Percentiles rank a stretch among this genome's conserved stretches.
These are phyloP conservation scores for Athalia circularis DNA, from an alignment of 2,888 invertebrate species.

Conservation along the genomic window DNA sequence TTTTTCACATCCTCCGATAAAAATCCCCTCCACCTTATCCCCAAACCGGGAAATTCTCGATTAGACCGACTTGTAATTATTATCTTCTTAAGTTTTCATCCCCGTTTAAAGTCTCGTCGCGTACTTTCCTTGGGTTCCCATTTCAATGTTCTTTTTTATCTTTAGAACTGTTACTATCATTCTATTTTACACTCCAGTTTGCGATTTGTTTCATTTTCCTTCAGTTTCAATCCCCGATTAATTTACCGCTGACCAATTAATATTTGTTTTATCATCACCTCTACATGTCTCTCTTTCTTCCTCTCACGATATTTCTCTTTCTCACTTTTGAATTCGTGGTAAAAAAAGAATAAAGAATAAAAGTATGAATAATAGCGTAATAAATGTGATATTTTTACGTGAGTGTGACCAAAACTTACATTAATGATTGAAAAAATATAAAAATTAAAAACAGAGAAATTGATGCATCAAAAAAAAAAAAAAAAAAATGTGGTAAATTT, in stretches of 20 bases:
- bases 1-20: conserved; percentile 8
- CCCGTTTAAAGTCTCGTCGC: neutral
- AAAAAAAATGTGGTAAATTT: neutral
- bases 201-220: neutral
- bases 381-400: conserved; percentile 54
- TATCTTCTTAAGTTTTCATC: neutral
- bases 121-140: neutral
- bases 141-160: neutral
- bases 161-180: neutral
- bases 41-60: neutral
- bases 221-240: neutral
- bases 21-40: neutral
- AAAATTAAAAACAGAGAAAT: conserved; percentile 1
- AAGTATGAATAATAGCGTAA: conserved; percentile 46
- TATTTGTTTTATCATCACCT: neutral
- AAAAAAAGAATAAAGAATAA: neutral
- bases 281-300: neutral
- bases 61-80: conserved; percentile 8
- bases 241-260: neutral
- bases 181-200: neutral
- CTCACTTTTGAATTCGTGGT: conserved; percentile 4
- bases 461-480: neutral
- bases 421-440: conserved; percentile 44
- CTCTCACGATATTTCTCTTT: conserved; percentile 4
- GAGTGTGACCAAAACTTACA: conserved; percentile 53